These are phyloP conservation scores for Sakesphorus luctuosus DNA, from an alignment of 2,113 vertebrate genomes.

Conservation along the genomic window DNA sequence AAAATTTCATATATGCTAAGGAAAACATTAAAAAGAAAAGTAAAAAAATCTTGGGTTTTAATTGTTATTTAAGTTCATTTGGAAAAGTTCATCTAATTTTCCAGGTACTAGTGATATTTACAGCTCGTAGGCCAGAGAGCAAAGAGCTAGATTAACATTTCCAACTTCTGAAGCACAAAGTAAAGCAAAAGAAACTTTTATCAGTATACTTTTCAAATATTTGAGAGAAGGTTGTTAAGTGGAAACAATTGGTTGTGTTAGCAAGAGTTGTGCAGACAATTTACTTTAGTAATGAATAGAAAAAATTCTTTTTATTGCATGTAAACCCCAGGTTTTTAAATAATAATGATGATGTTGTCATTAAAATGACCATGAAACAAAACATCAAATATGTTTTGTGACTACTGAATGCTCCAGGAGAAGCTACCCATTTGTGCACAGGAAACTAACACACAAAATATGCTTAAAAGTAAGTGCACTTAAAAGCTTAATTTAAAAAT, in stretches of 20 bases:
- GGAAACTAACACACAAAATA: not conserved
- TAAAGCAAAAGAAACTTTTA: not conserved
- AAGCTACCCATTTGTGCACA: not conserved
- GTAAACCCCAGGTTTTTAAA: not conserved
- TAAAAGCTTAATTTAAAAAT: not conserved
- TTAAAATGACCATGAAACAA: not conserved
- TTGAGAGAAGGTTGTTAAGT: not conserved
- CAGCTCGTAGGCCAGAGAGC: not conserved
- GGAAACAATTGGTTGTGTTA: not conserved
- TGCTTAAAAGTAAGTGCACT: not conserved
- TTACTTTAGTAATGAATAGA: not conserved
- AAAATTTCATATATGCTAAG: not conserved
- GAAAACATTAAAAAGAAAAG: not conserved
- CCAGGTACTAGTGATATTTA: not conserved
- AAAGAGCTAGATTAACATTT: not conserved
- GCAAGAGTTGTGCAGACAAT: not conserved
- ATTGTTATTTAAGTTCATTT: not conserved
- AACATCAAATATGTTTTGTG: not conserved
- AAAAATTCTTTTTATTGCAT: not conserved
- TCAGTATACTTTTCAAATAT: not conserved
- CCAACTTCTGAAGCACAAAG: not conserved
- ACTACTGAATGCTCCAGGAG: not conserved
- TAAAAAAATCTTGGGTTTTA: not conserved
- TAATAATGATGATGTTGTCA: not conserved
- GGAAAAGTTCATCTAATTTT: not conserved